Evolutionary conservation across 2,888 invertebrate species (phyloP), one percentile per base, ranked within the genome.

Genomic region (Clepsis dumicolana): DNA sequence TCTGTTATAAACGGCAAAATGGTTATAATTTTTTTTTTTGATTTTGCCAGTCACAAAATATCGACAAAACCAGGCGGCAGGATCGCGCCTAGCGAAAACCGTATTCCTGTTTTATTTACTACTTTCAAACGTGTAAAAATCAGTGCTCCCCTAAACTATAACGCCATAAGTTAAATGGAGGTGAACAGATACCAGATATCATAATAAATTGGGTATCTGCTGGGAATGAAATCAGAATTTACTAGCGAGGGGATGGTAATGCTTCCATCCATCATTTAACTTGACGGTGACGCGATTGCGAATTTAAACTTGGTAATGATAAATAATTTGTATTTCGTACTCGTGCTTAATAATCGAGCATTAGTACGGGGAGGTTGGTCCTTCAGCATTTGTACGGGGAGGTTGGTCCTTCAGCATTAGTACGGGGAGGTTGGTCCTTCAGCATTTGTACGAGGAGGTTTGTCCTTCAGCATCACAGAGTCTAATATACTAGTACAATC

Each of bases 211-310:
- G 62, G 62, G 62, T 62, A 67, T 62, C 61, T 50, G 18, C 14
- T 25, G 59, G 56, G 62, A 62, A 62, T 62, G 62, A 56, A 56
- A 54, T 56, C 29, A 27, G 25, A 56, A 67, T 67, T 62, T 62
- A 67, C 57, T 67, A 67, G 62, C 44, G 29, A 44, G 67, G 61
- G 67, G 67, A 56, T 67, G 56, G 44, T 62, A 62, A 62, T 62
- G 56, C 38, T 29, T 12, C 62, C 56, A 67, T 67, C 62, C 67
- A 67, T 67, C 67, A 67, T 54, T 67, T 67, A 67, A 67, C 62
- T 50, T 44, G 62, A 66, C 48, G 41, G 53, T 24, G 24, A n/a
- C 21, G 44, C 29, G 38, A 18, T 24, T 35, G 41, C 12, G 14
- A 44, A 8, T 64, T 48, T 29, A 38, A 48, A 67, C 24, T 56